phyloP scores from a whole-genome alignment of 2,113 vertebrate genomes.

The Spermophilus dauricus region DNA sequence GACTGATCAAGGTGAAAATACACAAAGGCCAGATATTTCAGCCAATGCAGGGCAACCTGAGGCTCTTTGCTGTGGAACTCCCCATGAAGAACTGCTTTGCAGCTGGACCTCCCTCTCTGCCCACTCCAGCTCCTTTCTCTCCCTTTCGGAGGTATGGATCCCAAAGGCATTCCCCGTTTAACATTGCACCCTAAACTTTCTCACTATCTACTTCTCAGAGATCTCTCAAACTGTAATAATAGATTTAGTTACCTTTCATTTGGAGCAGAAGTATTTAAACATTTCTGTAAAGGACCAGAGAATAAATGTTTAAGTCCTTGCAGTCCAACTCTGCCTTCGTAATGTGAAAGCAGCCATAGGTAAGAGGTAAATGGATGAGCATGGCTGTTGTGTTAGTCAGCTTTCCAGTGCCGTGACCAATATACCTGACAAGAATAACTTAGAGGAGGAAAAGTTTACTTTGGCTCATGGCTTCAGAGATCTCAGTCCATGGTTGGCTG shows the following conservation, averaged over 20 bases:
- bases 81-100: not conserved
- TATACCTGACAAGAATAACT: too few relatives aligned
- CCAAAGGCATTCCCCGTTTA: not conserved
- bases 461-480: too few relatives aligned
- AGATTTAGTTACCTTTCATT: not conserved
- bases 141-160: not conserved
- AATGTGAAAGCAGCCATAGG: not conserved
- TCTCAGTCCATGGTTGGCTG: too few relatives aligned
- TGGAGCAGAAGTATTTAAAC: not conserved
- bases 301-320: not conserved
- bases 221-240: not conserved
- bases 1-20: not conserved
- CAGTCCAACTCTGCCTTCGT: not conserved
- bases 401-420: too few relatives aligned
- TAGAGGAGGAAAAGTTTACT: too few relatives aligned
- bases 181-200: not conserved
- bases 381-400: not conserved
- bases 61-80: not conserved
- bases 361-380: not conserved
- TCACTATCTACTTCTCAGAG: not conserved
- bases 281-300: not conserved
- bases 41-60: not conserved
- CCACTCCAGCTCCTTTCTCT: not conserved
- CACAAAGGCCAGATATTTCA: not conserved
- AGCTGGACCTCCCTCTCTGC: not conserved